Evolutionary conservation across 2,113 vertebrate genomes (phyloP).

Genomic region (Uria aalge): DNA sequence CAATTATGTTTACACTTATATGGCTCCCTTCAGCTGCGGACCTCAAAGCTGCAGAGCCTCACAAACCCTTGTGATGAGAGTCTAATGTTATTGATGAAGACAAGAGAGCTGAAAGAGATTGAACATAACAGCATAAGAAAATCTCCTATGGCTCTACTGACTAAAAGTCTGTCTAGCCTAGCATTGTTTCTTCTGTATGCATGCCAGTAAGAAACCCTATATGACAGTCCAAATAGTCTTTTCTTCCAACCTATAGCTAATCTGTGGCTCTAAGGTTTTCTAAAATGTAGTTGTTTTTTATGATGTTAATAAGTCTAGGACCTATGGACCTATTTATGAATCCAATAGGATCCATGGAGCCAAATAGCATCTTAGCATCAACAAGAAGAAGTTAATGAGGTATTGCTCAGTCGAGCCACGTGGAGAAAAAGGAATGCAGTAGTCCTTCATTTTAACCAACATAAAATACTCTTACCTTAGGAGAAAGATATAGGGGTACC

Average conservation of each 20-base stretch:
- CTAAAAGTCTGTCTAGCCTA: background rate
- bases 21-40: background rate
- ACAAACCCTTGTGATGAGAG: background rate
- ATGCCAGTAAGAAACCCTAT: background rate
- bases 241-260: background rate
- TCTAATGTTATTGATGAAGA: background rate
- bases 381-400: background rate
- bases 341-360: background rate
- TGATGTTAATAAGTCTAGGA: background rate
- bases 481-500: background rate
- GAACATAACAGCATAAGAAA: background rate
- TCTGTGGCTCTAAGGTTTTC: background rate
- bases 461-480: background rate
- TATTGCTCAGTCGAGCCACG: background rate
- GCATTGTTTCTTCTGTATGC: background rate
- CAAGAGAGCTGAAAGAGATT: background rate
- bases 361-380: background rate
- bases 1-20: slow-evolving; percentile 8
- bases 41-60: background rate
- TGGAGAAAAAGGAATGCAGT: background rate
- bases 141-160: background rate
- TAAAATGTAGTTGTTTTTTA: background rate
- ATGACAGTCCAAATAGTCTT: background rate
- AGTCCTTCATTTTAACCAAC: background rate
- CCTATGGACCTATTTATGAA: background rate